Base-by-base conservation (phyloP, 1,140 invertebrate species). In the Phocides pigmalion region DNA sequence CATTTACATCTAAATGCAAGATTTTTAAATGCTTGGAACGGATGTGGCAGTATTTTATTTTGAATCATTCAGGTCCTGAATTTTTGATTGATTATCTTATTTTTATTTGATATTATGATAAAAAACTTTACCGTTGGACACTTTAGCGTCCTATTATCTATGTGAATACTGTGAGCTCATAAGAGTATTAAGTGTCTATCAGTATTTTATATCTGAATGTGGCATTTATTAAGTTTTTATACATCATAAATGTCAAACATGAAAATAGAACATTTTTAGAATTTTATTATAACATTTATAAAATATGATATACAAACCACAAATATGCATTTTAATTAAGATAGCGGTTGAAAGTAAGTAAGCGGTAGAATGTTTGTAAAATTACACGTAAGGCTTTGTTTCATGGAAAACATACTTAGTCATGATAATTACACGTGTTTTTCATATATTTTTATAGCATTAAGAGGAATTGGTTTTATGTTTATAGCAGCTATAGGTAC, bases 351-450 rank as follows among this genome's bases (percentile, higher is more conserved):
- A 39, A 39, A 46, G 11, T 46, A 20, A 46, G 11, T 20, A 0
- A 46, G n/a, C n/a, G n/a, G n/a, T n/a, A n/a, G n/a, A 46, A 54
- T 54, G n/a, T 25, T 41, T 14, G n/a, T 37, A 16, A 42, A 42
- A 56, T 56, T 42, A 32, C 11, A 44, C 20, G 15, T 11, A 20
- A 59, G 46, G 8, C 11, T 46, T 6, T 32, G 25, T 17, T 46
- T 59, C 25, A 14, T 14, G n/a, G 22, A 20, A 32, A 46, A 15
- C 9, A 32, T 42, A 4, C 15, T 46, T 58, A 44, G 37, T 44
- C 42, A 44, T 39, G 35, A 5, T 19, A 59, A 46, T 46, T 59
- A 46, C 1, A 12, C 22, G 20, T 35, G 14, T 25, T 19, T 59
- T 59, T 25, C 17, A 39, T 20, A 46, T 59, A 35, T 44, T 59